Conservation (phyloP, 1,140 invertebrate species). For the Bombus confusus region DNA sequence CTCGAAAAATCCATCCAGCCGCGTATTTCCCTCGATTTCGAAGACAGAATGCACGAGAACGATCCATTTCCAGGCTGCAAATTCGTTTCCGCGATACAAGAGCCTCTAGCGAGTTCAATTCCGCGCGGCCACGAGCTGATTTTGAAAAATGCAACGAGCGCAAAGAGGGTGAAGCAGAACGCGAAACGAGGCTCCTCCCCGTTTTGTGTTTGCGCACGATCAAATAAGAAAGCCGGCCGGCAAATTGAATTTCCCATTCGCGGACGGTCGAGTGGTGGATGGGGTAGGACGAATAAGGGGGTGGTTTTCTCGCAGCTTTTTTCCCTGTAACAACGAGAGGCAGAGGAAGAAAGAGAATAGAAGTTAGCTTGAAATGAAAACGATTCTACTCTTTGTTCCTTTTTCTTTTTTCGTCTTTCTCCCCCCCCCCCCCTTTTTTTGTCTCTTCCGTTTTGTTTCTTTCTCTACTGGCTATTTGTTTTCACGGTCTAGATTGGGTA, state of each 20-base stretch:
- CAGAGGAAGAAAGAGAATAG: background rate
- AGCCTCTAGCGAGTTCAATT: constrained; percentile 26
- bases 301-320: background rate
- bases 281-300: background rate
- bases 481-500: background rate
- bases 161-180: background rate
- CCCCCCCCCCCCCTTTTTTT: background rate
- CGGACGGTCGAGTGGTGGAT: background rate
- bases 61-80: background rate
- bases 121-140: constrained; percentile 38
- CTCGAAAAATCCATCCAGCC: background rate
- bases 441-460: background rate
- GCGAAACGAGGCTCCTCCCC: background rate
- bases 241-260: constrained; percentile 72
- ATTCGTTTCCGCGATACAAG: constrained; percentile 48
- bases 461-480: background rate
- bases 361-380: background rate
- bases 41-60: background rate
- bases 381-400: background rate
- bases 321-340: background rate
- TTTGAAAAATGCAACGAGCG: constrained; percentile 56
- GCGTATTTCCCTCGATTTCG: too few species aligned
- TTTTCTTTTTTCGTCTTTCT: background rate
- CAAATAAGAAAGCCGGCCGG: constrained; percentile 61
- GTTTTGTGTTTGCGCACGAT: constrained; percentile 60